phyloP scores from a whole-genome alignment of 2,113 vertebrate genomes.

The Paramormyrops kingsleyae region DNA sequence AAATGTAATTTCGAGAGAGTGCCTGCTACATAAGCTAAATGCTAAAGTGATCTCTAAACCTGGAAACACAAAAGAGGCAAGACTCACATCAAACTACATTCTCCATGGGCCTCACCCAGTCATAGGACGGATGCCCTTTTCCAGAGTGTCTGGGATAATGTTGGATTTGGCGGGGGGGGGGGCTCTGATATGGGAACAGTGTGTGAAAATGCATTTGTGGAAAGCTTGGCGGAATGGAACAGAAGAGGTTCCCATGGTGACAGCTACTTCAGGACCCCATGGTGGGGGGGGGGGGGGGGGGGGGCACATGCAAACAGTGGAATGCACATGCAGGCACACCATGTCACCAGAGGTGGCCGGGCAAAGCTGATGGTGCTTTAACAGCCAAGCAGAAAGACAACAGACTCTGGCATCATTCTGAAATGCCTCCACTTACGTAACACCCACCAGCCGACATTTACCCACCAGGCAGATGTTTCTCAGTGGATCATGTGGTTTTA shows the following conservation, averaged over 20 bases:
- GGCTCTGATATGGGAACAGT: background rate
- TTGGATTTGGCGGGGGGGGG: background rate
- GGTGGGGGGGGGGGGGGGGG: background rate
- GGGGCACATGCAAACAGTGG: background rate
- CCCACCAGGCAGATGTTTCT: background rate
- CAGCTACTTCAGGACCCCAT: background rate
- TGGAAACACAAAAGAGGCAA: background rate
- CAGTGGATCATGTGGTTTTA: background rate
- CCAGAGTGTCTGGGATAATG: background rate
- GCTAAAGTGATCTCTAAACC: background rate
- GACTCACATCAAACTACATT: background rate
- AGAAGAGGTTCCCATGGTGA: background rate
- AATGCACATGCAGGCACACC: background rate
- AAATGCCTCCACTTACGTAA: background rate
- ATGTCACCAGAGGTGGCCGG: background rate
- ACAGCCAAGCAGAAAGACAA: background rate
- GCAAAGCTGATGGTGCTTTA: background rate
- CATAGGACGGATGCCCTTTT: background rate
- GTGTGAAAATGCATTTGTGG: background rate
- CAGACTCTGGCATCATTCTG: background rate
- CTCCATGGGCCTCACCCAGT: background rate
- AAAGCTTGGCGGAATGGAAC: constrained; percentile 8
- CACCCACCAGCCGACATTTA: too few species aligned
- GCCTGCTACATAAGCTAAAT: background rate
- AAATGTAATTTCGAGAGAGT: background rate